These are phyloP conservation scores for Jaculus jaculus DNA, from an alignment of 2,113 vertebrate species.

Conservation along the genomic window DNA sequence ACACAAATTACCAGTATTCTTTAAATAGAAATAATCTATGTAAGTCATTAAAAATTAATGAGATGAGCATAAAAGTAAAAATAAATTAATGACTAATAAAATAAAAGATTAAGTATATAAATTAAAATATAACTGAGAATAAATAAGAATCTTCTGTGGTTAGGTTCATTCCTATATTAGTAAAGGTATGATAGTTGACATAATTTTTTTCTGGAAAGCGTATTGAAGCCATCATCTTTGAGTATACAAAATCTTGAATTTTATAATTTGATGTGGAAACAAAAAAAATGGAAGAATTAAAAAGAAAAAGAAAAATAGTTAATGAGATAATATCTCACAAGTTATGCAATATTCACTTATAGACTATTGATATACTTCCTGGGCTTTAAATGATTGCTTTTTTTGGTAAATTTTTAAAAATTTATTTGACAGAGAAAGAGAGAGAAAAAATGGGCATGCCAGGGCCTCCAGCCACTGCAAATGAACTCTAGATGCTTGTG, in stretches of 20 bases:
- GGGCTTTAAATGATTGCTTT: background rate
- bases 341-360: background rate
- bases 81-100: conserved; percentile 15
- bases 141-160: background rate
- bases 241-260: background rate
- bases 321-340: background rate
- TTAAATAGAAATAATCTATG: background rate
- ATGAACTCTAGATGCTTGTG: too few relatives aligned
- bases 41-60: background rate
- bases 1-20: background rate
- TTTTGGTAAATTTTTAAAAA: too few relatives aligned
- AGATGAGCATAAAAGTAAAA: background rate
- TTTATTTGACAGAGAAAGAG: too few relatives aligned
- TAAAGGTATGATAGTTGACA: background rate
- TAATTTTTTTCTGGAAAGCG: background rate
- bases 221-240: background rate
- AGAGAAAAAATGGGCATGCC: too few relatives aligned
- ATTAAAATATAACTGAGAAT: background rate
- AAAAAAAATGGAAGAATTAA: background rate
- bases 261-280: background rate
- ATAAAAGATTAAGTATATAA: background rate
- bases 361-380: conserved; percentile 20
- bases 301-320: background rate
- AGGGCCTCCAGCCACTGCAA: too few relatives aligned
- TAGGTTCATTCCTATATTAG: background rate